Base-by-base conservation (phyloP, 2,797 vertebrate species). In the Falco biarmicus region DNA sequence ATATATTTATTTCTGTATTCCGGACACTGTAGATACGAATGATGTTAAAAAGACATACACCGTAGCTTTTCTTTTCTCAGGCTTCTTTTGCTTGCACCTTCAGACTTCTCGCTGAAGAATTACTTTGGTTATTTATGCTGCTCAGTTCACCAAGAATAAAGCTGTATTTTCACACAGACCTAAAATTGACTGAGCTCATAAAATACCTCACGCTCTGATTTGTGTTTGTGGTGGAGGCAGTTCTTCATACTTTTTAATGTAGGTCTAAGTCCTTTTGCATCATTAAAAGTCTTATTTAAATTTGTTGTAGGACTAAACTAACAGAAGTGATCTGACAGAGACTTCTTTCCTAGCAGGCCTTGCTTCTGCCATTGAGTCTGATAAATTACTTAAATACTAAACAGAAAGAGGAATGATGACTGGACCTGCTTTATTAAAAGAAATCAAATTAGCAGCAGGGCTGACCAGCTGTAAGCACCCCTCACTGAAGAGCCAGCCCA, bases 151-250 rank as follows among this genome's bases (percentile, higher is more conserved):
- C 43, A 87, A 65, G 79, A 93, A 68, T 84, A 91, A 87, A 91
- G 37, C 59, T 73, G 70, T 69, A 82, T 93, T 89, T 94, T 96
- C 93, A 65, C 56, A 93, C 26, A 73, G 63, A 89, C 56, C 63
- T 94, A 87, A 96, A 96, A 65, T 7, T 79, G 65, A 81, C 74
- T 68, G 77, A 89, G 70, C 32, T 84, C 41, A 82, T 82, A 82
- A 91, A 91, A 91, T 63, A 73, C 25, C 83, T 91, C 59, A 47
- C 50, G 22, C 10, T 70, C n/a, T 71, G 70, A 65, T 71, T 94
- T 82, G 54, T 91, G 68, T 57, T 54, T 79, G 32, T 54, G 71
- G 47, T 65, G 47, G 29, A 78, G 70, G 41, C 84, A 73, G 34
- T 73, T 82, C 54, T 79, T 82, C 15, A 9, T 73, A 71, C 9